A percentile compares a stretch with the other conserved stretches of the same genome.
Conservation (phyloP, 2,113 vertebrate genomes). For the Lycaon pictus region DNA sequence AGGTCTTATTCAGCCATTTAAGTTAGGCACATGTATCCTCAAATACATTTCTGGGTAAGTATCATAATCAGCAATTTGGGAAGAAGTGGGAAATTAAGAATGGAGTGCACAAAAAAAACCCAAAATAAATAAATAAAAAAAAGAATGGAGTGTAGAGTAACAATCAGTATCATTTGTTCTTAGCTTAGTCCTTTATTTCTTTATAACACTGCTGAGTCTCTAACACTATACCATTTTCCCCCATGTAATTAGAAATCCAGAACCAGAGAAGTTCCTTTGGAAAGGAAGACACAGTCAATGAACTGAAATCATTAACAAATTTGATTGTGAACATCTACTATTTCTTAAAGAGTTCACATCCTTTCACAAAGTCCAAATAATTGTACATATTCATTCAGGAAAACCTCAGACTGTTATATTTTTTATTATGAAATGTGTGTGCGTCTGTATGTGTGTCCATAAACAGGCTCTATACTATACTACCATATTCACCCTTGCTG, state of each 20-base stretch:
- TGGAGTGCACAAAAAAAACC: not conserved
- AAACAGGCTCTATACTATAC: not conserved
- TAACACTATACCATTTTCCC: not conserved
- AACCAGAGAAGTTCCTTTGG: not conserved
- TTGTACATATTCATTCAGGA: not conserved
- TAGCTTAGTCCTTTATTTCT: not conserved
- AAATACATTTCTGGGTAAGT: not conserved
- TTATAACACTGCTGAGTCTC: not conserved
- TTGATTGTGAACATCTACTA: not conserved
- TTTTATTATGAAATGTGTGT: not conserved
- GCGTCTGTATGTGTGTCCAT: accelerated
- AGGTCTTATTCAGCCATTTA: not conserved
- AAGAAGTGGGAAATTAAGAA: not conserved
- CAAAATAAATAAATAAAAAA: too few relatives aligned
- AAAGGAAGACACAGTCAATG: not conserved
- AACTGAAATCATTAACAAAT: not conserved
- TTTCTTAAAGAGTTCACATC: not conserved
- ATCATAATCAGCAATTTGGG: not conserved
- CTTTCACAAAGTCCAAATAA: not conserved
- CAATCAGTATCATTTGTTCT: not conserved
- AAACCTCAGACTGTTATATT: not conserved
- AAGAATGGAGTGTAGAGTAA: not conserved
- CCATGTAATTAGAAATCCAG: not conserved
- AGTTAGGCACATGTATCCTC: not conserved
- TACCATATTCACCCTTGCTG: not conserved